Evolutionary conservation across 2,113 vertebrate species (phyloP).

Genomic region (Pluvianellus socialis): DNA sequence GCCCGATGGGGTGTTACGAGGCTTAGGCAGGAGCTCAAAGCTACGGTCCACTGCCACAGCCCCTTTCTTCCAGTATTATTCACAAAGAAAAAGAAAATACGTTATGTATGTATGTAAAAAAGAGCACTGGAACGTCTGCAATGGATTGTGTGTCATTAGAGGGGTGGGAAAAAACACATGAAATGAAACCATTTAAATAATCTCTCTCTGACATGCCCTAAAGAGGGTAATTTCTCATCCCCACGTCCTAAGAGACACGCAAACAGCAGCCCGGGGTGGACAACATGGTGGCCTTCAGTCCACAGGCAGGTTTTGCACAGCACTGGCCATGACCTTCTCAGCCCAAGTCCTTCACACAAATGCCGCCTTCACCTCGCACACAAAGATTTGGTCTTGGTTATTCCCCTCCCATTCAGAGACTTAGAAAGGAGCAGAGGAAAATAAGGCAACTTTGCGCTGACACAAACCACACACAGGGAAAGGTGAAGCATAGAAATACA

Average conservation of each 20-base stretch:
- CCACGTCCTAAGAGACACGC: neutral
- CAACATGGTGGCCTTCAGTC: neutral
- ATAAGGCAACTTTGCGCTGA: neutral
- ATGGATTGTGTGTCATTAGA: neutral
- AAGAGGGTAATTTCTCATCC: neutral
- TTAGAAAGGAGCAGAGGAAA: neutral
- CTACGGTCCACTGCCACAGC: too few relatives aligned
- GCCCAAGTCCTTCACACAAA: neutral
- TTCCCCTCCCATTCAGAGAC: neutral
- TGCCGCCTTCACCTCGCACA: neutral
- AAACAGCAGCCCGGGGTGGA: neutral
- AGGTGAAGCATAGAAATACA: neutral
- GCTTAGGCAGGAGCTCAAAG: too few relatives aligned
- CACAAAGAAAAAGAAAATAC: too few relatives aligned
- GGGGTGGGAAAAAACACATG: too few relatives aligned
- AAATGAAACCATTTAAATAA: neutral
- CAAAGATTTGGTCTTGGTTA: neutral
- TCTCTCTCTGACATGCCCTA: neutral
- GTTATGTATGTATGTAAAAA: neutral
- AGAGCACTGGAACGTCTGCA: neutral
- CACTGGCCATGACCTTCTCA: neutral
- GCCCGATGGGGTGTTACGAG: too few relatives aligned
- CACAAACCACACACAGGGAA: neutral
- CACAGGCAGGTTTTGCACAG: rapidly evolving
- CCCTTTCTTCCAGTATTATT: too few relatives aligned